Percentiles rank a stretch among this genome's conserved stretches.
These are phyloP conservation scores for Thalassaphorura encarpata DNA, from an alignment of 1,140 invertebrate genomes.

Conservation along the genomic window DNA sequence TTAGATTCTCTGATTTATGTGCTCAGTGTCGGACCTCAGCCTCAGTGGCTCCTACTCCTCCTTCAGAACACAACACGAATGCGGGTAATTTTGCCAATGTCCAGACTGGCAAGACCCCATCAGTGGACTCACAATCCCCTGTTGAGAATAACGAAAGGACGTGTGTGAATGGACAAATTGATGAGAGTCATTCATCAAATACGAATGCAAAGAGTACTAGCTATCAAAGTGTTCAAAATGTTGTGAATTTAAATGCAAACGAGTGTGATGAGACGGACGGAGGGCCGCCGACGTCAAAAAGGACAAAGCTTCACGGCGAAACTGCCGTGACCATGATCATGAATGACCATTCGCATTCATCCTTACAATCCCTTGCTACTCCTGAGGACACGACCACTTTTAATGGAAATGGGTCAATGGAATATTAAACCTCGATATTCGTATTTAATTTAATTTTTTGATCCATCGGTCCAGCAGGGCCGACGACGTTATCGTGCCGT, in stretches of 20 bases:
- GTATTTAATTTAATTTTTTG: too few species aligned
- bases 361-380: too few species aligned
- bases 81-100: background rate
- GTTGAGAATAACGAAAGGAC: background rate
- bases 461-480: background rate
- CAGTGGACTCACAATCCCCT: too few species aligned
- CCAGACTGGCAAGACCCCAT: background rate
- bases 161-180: background rate
- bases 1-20: constrained; percentile 6
- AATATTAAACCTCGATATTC: background rate
- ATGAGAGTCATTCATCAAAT: background rate
- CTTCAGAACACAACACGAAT: background rate
- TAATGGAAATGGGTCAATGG: background rate
- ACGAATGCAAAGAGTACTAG: too few species aligned
- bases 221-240: background rate
- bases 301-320: background rate
- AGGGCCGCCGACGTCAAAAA: background rate
- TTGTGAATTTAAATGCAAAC: background rate
- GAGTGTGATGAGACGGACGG: background rate
- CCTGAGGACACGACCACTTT: background rate
- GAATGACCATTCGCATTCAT: background rate
- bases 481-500: background rate
- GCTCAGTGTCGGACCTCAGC: constrained; percentile 12
- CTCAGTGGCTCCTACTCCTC: background rate
- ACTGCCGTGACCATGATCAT: background rate